Evolutionary conservation across 2,888 invertebrate species (phyloP).

Genomic region (Hydropsyche betteni): DNA sequence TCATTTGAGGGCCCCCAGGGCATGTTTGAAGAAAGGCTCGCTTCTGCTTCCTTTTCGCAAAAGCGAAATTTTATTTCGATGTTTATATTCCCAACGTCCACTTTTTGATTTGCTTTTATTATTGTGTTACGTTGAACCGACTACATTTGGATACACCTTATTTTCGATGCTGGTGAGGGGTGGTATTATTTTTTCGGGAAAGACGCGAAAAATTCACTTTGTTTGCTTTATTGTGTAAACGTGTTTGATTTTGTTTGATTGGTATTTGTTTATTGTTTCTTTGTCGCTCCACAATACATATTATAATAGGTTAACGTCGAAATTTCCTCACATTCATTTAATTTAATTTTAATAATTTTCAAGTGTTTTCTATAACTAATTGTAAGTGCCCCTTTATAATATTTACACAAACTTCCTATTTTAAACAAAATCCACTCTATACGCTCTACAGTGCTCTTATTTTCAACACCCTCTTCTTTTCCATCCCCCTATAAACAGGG

Average conservation of each 20-base stretch:
- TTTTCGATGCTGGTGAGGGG: too few relatives aligned
- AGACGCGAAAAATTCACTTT: neutral
- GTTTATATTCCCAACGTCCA: constrained; percentile 38
- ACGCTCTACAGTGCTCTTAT: too few relatives aligned
- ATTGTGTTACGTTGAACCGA: neutral
- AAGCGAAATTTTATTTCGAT: constrained; percentile 39
- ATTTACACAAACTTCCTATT: constrained; percentile 13
- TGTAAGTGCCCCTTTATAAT: constrained; percentile 8
- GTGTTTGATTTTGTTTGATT: too few relatives aligned
- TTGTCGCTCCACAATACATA: too few relatives aligned
- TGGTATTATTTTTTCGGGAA: neutral
- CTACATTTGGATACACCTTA: constrained; percentile 21
- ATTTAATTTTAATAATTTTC: neutral
- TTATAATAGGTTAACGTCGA: too few relatives aligned
- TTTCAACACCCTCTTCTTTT: constrained; percentile 1
- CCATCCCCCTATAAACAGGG: constrained; percentile 53
- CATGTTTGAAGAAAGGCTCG: constrained; percentile 37
- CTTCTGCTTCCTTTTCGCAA: constrained; percentile 33
- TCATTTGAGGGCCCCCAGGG: constrained; percentile 41
- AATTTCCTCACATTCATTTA: too few relatives aligned
- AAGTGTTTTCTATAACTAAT: neutral
- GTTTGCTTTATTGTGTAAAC: neutral
- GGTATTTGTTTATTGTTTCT: too few relatives aligned
- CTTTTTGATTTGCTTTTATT: constrained; percentile 43
- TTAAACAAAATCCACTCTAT: too few relatives aligned